A percentile compares a stretch with the other conserved stretches of the same genome.
phyloP scores from a whole-genome alignment of 2,113 vertebrate species.

The Tyrannus savana region DNA sequence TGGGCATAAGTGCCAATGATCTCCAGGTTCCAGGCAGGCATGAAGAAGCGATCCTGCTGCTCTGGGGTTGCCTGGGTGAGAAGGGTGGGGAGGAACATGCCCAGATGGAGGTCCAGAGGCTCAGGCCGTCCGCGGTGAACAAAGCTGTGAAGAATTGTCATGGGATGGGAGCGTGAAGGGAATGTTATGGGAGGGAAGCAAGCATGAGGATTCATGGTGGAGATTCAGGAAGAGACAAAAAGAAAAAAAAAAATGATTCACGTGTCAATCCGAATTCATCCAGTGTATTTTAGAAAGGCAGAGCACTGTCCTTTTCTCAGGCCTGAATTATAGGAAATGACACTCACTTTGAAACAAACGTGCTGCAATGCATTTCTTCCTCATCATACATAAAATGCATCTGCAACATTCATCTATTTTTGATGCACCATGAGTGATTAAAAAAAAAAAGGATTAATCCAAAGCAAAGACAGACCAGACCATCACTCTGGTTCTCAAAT shows the following conservation, averaged over 20 bases:
- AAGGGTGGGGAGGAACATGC: slow-evolving; percentile 98
- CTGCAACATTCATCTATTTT: background rate
- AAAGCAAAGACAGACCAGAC: background rate
- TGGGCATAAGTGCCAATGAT: slow-evolving; percentile 99
- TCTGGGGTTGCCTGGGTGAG: slow-evolving; percentile 94
- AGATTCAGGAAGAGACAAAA: slow-evolving; percentile 58
- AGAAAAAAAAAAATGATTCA: slow-evolving; percentile 51
- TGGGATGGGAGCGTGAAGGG: slow-evolving; percentile 43
- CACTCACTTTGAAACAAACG: background rate
- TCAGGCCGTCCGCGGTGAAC: slow-evolving; percentile 87
- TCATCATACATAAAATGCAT: background rate
- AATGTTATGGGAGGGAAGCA: slow-evolving; percentile 38
- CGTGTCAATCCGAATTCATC: slow-evolving; percentile 50
- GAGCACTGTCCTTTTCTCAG: slow-evolving; percentile 65
- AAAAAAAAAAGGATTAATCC: background rate
- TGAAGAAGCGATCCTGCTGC: slow-evolving; percentile 97
- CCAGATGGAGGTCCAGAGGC: slow-evolving; percentile 96
- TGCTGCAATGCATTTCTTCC: background rate
- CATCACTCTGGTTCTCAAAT: background rate
- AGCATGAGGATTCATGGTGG: slow-evolving; percentile 37
- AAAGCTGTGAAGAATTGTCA: slow-evolving; percentile 79
- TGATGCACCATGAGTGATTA: background rate
- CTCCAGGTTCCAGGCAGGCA: slow-evolving; percentile 96
- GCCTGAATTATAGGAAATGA: background rate
- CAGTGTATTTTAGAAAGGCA: slow-evolving; percentile 5